Percentiles rank a stretch among this genome's conserved stretches.
phyloP scores from a whole-genome alignment of 1,140 invertebrate genomes.

The Matsumurasca onukii region DNA sequence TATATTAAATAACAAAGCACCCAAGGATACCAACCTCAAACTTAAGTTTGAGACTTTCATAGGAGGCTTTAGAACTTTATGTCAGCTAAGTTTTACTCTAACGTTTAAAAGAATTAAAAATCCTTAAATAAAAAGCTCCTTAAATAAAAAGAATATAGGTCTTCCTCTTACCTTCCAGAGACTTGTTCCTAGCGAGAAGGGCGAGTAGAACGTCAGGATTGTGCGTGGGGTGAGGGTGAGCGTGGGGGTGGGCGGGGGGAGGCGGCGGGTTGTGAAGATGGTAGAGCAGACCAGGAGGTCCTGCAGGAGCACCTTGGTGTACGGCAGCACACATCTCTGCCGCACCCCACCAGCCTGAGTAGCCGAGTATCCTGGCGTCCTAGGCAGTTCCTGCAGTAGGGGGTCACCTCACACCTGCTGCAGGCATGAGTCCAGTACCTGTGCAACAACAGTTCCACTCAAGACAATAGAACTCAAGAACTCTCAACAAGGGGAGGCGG shows the following conservation, averaged over 20 bases:
- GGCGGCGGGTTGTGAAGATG: constrained; percentile 50
- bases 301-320: constrained; percentile 40
- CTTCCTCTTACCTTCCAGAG: constrained; percentile 82
- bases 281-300: constrained; percentile 43
- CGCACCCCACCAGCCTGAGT: constrained; percentile 34
- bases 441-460: not conserved
- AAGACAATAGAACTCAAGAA: not conserved
- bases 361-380: constrained; percentile 32
- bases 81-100: no score
- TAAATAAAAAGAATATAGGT: no score
- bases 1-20: no score
- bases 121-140: no score
- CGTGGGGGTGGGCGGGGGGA: constrained; percentile 54
- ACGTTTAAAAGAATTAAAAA: no score
- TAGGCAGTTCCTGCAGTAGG: not conserved
- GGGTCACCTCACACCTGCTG: not conserved
- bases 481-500: constrained; percentile 51
- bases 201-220: constrained; percentile 82
- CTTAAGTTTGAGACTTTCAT: no score
- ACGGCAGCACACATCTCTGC: constrained; percentile 33
- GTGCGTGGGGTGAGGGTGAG: constrained; percentile 46
- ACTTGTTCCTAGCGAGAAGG: constrained; percentile 80
- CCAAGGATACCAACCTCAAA: no score
- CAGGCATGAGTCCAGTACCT: not conserved
- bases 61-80: no score